Conservation (phyloP, 2,888 invertebrate species). For the Palloptera scutellata region DNA sequence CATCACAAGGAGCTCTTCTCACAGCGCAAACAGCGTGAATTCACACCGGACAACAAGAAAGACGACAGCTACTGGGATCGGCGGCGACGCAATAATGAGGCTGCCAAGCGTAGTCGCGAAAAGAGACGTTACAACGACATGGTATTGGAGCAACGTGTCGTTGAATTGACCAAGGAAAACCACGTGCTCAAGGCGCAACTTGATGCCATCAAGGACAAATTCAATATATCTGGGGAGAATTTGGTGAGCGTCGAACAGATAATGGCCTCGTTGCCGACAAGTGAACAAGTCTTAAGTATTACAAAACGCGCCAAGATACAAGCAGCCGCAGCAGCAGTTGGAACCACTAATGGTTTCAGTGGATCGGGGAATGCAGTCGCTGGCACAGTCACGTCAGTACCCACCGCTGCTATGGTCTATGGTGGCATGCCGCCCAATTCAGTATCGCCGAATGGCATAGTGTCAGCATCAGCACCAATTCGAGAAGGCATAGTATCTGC, state of each 20-base stretch:
- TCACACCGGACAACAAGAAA: conserved; percentile 95
- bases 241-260: conserved; percentile 90
- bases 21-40: conserved; percentile 92
- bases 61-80: conserved; percentile 98
- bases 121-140: conserved; percentile 96
- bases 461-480: conserved; percentile 29
- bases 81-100: conserved; percentile 94
- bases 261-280: conserved; percentile 82
- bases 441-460: conserved; percentile 32
- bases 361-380: neutral
- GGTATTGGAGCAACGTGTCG: conserved; percentile 92
- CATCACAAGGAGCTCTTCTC: conserved; percentile 85
- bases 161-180: conserved; percentile 94
- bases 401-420: conserved; percentile 27
- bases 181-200: conserved; percentile 92
- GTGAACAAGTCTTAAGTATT: conserved; percentile 84
- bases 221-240: conserved; percentile 86
- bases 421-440: conserved; percentile 31
- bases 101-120: conserved; percentile 95
- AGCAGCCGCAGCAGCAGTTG: conserved; percentile 13
- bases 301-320: conserved; percentile 71
- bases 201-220: conserved; percentile 91
- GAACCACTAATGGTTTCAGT: conserved; percentile 33
- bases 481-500: conserved; percentile 19
- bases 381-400: conserved; percentile 22